Evolutionary conservation across 1,140 invertebrate species (phyloP), one percentile per base, ranked within the genome.

Genomic region (Cephus cinctus): DNA sequence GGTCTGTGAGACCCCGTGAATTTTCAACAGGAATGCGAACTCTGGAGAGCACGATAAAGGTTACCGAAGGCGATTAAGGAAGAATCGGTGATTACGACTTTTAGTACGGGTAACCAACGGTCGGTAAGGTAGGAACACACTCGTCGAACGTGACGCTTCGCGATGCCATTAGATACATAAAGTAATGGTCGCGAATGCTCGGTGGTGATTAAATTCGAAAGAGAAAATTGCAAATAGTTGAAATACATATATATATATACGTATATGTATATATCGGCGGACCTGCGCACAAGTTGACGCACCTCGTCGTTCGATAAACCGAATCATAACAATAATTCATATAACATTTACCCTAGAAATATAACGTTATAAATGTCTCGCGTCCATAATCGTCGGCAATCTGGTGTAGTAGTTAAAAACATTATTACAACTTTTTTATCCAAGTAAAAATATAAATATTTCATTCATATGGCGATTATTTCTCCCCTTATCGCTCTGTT

Each of bases 401-500:
- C 19, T 57, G 48, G 47, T 65, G 58, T 56, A 52, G 52, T 59
- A 35, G 27, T 65, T 67, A 69, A 46, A 68, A 66, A 68, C 43
- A 43, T 65, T 57, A 61, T 61, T 54, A 56, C 56, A 61, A 59
- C 35, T 54, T 57, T 54, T 50, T 63, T 61, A 52, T 34, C 51
- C 61, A 69, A 67, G 67, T 72, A 70, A 71, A 75, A 73, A 71
- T 70, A 71, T 70, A 62, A 71, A 71, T 59, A 58, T 68, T 57
- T 65, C 52, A 52, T 59, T 57, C 60, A 54, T 56, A 52, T n/a
- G n/a, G n/a, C n/a, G n/a, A n/a, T n/a, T n/a, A n/a, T n/a, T 43
- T 22, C 5, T 21, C 12, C 25, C 14, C 22, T 31, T 43, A 25
- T n/a, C n/a, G n/a, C n/a, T n/a, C n/a, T n/a, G n/a, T n/a, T n/a